Percentiles rank a stretch among this genome's conserved stretches.
Evolutionary conservation across 2,113 vertebrate genomes (phyloP).

Genomic region (Brachypteracias leptosomus): DNA sequence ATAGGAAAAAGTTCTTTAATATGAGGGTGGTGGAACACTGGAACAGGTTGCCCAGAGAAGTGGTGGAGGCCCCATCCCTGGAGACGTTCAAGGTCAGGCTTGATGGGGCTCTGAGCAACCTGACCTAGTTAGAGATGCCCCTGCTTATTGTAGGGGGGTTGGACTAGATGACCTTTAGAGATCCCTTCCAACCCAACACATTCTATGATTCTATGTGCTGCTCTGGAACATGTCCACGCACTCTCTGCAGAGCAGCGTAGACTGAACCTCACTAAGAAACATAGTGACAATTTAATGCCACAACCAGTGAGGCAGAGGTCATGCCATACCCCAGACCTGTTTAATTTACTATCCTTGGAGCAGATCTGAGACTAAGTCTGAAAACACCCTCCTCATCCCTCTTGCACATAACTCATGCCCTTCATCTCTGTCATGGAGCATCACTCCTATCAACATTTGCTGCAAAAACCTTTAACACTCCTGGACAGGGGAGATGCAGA

Average conservation of each 20-base stretch:
- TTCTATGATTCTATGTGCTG: too few species aligned
- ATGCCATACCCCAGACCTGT: neutral
- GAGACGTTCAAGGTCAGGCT: too few species aligned
- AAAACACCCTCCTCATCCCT: neutral
- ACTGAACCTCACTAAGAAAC: neutral
- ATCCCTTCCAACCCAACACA: too few species aligned
- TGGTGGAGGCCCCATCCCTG: too few species aligned
- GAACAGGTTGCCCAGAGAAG: too few species aligned
- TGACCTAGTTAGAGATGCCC: too few species aligned
- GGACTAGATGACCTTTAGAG: too few species aligned
- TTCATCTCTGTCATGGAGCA: neutral
- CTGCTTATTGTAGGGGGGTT: too few species aligned
- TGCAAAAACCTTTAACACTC: neutral
- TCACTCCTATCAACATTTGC: neutral
- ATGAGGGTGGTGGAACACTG: too few species aligned
- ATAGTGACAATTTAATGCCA: neutral
- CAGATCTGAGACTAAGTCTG: neutral
- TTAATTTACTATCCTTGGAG: neutral
- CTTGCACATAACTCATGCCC: neutral
- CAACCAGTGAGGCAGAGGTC: neutral
- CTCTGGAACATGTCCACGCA: neutral
- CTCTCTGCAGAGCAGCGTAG: neutral
- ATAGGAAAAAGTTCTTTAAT: too few species aligned
- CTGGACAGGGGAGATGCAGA: neutral
- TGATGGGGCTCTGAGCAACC: too few species aligned